A percentile compares a stretch with the other conserved stretches of the same genome.
Evolutionary conservation across 2,797 vertebrate species (phyloP).

Genomic region (Phalanger gymnotis): DNA sequence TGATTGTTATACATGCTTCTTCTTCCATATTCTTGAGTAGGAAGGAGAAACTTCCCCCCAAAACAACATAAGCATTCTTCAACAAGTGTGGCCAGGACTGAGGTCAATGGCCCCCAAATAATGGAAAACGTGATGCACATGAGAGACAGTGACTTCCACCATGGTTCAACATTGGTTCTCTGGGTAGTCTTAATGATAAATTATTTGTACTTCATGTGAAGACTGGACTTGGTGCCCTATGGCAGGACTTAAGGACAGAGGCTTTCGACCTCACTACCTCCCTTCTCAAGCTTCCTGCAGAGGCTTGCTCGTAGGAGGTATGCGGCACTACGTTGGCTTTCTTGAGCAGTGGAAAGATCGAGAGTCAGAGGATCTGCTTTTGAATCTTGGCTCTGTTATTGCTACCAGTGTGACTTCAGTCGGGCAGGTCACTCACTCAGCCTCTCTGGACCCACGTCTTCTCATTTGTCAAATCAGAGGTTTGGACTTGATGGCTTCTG

Average conservation of each 20-base stretch:
- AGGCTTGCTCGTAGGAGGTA: not conserved
- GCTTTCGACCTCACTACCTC: not conserved
- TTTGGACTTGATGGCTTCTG: not conserved
- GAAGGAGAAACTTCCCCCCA: too few relatives aligned
- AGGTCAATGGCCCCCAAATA: not conserved
- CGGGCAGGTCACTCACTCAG: too few relatives aligned
- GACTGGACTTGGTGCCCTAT: not conserved
- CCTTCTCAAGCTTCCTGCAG: not conserved
- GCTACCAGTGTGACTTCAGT: too few relatives aligned
- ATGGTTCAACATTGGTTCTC: not conserved
- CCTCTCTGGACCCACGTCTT: not conserved
- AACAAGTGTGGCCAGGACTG: too few relatives aligned
- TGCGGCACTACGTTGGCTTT: not conserved
- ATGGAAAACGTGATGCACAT: not conserved
- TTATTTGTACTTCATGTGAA: not conserved
- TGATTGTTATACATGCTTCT: too few relatives aligned
- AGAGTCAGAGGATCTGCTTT: not conserved
- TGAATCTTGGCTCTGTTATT: not conserved
- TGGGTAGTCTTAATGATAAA: not conserved
- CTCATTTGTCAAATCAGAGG: not conserved
- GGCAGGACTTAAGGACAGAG: not conserved
- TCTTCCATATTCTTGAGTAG: too few relatives aligned
- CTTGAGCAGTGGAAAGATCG: not conserved
- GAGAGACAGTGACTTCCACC: not conserved
- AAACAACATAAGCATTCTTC: too few relatives aligned